These are phyloP conservation scores for Acanthosepion pharaonis DNA, from an alignment of 2,888 invertebrate genomes.

Conservation along the genomic window DNA sequence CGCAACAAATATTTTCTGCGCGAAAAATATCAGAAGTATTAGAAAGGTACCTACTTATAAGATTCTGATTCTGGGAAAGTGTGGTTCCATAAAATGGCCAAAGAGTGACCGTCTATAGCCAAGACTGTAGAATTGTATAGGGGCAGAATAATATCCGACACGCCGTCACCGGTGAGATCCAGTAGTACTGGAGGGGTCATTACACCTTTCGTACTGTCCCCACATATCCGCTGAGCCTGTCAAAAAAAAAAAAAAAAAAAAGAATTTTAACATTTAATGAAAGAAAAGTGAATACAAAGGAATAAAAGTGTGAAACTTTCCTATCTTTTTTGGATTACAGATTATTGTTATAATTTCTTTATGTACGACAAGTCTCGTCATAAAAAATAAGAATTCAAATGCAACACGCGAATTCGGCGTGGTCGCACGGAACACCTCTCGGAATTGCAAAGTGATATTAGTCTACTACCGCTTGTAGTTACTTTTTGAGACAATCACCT, in stretches of 20 bases:
- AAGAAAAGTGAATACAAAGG: neutral
- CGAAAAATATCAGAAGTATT: no score
- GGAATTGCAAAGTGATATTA: no score
- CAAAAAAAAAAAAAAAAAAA: constrained; percentile 48
- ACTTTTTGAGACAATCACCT: no score
- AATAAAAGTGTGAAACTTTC: neutral
- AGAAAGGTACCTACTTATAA: constrained; percentile 76
- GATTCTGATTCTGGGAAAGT: constrained; percentile 81
- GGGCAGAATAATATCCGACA: constrained; percentile 83
- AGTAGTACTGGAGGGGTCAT: constrained; percentile 80
- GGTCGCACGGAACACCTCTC: no score
- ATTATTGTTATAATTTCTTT: neutral
- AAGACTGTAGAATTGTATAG: constrained; percentile 83
- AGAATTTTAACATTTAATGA: neutral
- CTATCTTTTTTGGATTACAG: neutral
- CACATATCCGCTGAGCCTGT: constrained; percentile 66
- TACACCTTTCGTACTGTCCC: constrained; percentile 80
- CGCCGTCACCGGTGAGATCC: constrained; percentile 83
- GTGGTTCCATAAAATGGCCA: constrained; percentile 83
- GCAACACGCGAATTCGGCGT: no score
- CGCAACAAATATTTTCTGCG: neutral
- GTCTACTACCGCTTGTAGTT: no score
- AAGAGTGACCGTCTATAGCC: constrained; percentile 83
- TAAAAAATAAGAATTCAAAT: no score
- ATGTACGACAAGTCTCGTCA: no score